These are phyloP conservation scores for Athripsodes cinereus DNA, from an alignment of 2,888 invertebrate species.

Conservation along the genomic window DNA sequence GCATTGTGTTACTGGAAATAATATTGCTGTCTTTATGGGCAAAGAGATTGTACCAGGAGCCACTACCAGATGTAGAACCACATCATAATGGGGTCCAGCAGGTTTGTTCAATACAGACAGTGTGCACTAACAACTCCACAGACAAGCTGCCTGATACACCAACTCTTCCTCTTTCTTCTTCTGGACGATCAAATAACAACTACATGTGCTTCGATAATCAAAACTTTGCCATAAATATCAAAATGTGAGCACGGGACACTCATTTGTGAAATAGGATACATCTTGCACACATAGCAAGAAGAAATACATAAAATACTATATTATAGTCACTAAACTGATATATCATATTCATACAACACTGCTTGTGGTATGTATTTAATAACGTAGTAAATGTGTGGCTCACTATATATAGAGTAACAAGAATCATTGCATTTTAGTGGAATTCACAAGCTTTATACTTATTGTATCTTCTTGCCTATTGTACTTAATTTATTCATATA, in stretches of 20 bases:
- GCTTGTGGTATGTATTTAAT: no score
- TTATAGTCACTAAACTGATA: no score
- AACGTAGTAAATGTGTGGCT: no score
- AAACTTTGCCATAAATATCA: not conserved
- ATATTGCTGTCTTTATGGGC: constrained; percentile 58
- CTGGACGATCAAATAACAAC: not conserved
- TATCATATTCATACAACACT: no score
- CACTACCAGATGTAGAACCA: constrained; percentile 32
- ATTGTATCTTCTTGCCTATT: no score
- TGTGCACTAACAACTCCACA: constrained; percentile 5
- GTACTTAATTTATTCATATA: no score
- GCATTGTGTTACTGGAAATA: constrained; percentile 63
- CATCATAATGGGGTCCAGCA: constrained; percentile 13
- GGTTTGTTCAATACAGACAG: constrained; percentile 22
- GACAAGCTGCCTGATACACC: not conserved
- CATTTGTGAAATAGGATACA: no score
- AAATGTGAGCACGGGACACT: not conserved
- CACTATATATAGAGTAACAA: no score
- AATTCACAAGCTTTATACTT: no score
- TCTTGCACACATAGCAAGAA: no score
- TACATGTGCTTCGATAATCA: not conserved
- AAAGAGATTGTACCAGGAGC: constrained; percentile 53
- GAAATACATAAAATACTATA: no score
- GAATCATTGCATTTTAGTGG: no score
- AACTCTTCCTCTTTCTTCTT: not conserved